Evolutionary conservation across 1,140 invertebrate species (phyloP), one percentile per base, ranked within the genome.

Genomic region (Drosophila simulans): DNA sequence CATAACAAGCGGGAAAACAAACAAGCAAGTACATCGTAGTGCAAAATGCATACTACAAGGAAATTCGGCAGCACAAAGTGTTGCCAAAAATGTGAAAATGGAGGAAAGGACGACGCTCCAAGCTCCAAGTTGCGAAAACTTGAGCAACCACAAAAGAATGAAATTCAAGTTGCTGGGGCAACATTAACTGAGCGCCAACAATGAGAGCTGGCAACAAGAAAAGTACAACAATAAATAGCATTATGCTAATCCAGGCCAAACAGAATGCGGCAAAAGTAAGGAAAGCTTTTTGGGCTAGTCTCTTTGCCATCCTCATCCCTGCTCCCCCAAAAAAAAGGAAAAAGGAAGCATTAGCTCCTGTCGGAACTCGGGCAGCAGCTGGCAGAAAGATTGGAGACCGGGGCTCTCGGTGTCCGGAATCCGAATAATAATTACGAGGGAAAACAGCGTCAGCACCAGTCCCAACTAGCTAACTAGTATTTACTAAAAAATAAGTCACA

Each of bases 211-310:
- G 68, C 65, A 75, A 80, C 77, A 85, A 85, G 72, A 62, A 80
- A 80, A 85, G 72, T 70, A 85, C 80, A 85, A 85, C 81, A 85
- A 85, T 85, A 85, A 85, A 85, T 85, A 85, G 81, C 82, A 86
- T 85, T 86, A 85, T 85, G 82, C 82, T 85, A 85, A 85, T 85
- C 82, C 82, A 86, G 82, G 82, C 82, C 82, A 85, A 85, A 85
- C 82, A 85, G 77, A 85, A 85, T 85, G 82, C 65, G 68, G 77
- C 82, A 76, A 81, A 84, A 81, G 81, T 80, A 85, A 85, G 69
- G 76, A 85, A 77, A 69, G 64, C 64, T 56, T 74, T 89, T 71
- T 69, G 68, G 66, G 40, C 60, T 59, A 40, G 57, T 57, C 56
- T 48, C 48, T 12, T 12, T 35, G 12, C 17, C 34, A 11, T 22